Evolutionary conservation across 2,113 vertebrate species (phyloP).

Genomic region (Paradoxurus hermaphroditus): DNA sequence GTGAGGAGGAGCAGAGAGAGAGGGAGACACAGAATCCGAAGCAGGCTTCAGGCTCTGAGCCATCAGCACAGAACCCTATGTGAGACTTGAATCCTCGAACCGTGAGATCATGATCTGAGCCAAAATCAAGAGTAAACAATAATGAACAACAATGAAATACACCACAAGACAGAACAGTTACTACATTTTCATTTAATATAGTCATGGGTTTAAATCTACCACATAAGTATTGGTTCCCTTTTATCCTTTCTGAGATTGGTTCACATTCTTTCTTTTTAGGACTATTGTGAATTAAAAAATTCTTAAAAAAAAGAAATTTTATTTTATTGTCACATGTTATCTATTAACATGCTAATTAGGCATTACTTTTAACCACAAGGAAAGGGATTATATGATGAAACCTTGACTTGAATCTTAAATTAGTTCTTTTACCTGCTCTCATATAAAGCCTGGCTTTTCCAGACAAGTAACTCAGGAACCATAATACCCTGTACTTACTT

Average conservation of each 20-base stretch:
- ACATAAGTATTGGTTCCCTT: neutral
- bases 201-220: neutral
- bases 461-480: neutral
- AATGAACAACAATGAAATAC: neutral
- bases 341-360: neutral
- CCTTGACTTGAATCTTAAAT: neutral
- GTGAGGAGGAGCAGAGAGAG: no score
- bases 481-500: neutral
- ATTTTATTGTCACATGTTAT: neutral
- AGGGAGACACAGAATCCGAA: no score
- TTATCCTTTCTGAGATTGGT: neutral
- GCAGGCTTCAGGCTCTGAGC: no score
- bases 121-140: neutral
- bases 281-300: neutral
- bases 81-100: no score
- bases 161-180: neutral
- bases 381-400: neutral
- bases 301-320: neutral
- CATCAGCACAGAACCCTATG: no score
- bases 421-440: neutral
- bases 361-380: neutral
- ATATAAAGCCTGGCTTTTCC: neutral
- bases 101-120: no score
- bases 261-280: neutral
- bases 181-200: neutral